Percentiles rank a stretch among this genome's conserved stretches.
phyloP scores from a whole-genome alignment of 2,888 invertebrate genomes.

The Acanthosepion pharaonis region DNA sequence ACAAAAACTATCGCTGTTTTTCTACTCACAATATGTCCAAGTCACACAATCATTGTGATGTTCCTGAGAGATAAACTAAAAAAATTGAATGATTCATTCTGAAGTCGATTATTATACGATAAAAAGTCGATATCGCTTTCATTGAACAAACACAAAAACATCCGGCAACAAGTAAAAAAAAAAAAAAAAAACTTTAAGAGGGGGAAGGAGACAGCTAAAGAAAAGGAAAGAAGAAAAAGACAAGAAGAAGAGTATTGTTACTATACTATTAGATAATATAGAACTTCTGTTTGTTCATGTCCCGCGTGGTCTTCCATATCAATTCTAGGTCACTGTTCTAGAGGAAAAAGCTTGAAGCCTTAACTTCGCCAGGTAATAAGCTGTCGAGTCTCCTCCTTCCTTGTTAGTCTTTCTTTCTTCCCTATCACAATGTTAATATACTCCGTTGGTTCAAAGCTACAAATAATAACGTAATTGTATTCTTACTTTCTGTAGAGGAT shows the following conservation, averaged over 20 bases:
- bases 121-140: too few relatives aligned
- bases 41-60: too few relatives aligned
- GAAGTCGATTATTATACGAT: too few relatives aligned
- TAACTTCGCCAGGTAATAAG: not conserved
- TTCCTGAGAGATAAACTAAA: too few relatives aligned
- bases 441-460: not conserved
- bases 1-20: too few relatives aligned
- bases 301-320: not conserved
- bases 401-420: not conserved
- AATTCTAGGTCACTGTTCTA: not conserved
- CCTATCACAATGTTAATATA: not conserved
- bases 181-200: not conserved
- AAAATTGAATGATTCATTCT: too few relatives aligned
- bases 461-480: not conserved
- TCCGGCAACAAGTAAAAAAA: not conserved
- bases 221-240: not conserved
- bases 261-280: not conserved
- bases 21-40: too few relatives aligned
- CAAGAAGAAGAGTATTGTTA: not conserved
- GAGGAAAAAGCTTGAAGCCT: not conserved
- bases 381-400: not conserved
- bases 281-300: not conserved
- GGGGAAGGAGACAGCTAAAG: not conserved
- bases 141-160: not conserved
- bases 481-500: not conserved